Evolutionary conservation across 2,797 vertebrate genomes (phyloP).

Genomic region (Brachyrhaphis roseni): DNA sequence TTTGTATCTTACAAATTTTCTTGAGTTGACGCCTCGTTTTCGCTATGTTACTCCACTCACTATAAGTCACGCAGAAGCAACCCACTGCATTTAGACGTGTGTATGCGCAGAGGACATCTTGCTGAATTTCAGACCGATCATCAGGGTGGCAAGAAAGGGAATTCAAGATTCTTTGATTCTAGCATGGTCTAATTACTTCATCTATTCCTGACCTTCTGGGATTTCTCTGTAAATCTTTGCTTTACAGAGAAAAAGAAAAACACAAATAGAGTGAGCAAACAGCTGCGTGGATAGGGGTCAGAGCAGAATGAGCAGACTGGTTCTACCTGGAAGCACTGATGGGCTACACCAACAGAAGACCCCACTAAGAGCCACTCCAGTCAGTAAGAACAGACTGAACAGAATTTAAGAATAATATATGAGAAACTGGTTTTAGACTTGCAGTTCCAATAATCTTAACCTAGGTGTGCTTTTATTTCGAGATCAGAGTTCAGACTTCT

Average conservation of each 20-base stretch:
- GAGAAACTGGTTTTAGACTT: neutral
- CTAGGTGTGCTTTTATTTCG: neutral
- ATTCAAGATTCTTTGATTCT: neutral
- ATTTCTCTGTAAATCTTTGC: neutral
- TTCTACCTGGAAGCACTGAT: neutral
- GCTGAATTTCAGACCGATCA: neutral
- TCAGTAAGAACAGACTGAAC: neutral
- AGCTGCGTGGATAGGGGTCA: neutral
- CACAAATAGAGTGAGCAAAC: neutral
- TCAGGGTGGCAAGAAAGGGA: neutral
- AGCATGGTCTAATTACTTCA: neutral
- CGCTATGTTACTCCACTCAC: too few relatives aligned
- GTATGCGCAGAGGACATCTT: neutral
- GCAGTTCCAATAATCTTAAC: neutral
- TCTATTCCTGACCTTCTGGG: neutral
- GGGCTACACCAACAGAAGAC: neutral
- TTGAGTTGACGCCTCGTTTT: neutral
- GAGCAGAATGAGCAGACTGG: neutral
- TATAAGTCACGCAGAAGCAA: neutral
- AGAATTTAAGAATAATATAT: neutral
- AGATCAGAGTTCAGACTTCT: neutral
- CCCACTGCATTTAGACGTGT: neutral
- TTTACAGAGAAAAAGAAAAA: neutral
- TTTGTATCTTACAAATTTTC: neutral
- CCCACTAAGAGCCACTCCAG: neutral